Evolutionary conservation across 2,888 invertebrate genomes (phyloP).

Genomic region (Drosophila barbarae): DNA sequence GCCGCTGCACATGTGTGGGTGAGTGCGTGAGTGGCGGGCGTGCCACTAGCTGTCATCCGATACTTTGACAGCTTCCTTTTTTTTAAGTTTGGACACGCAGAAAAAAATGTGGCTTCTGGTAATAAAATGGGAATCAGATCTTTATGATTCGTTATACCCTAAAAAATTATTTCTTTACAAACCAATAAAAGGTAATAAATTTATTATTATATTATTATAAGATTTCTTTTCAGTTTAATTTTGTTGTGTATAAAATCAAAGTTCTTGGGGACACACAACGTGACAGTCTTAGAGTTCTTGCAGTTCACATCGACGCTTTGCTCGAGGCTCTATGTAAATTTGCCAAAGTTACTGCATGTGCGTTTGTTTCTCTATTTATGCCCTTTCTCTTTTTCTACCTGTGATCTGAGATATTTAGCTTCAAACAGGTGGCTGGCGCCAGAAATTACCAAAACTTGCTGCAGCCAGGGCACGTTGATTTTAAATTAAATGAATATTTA

Average conservation of each 20-base stretch:
- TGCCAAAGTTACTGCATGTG: conserved; percentile 45
- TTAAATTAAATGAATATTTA: conserved; percentile 69
- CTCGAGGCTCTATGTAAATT: conserved; percentile 62
- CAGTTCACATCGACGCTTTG: conserved; percentile 21
- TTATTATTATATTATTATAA: no score
- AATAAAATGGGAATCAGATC: not conserved
- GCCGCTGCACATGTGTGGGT: conserved; percentile 46
- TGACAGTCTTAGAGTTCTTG: conserved; percentile 45
- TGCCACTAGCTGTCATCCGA: conserved; percentile 60
- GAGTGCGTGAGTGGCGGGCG: conserved; percentile 17
- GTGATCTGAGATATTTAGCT: conserved; percentile 46
- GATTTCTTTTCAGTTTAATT: not conserved
- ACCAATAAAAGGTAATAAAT: no score
- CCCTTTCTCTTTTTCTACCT: conserved; percentile 39
- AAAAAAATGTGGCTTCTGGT: not conserved
- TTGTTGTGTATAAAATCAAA: conserved; percentile 3
- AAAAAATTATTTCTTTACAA: not conserved
- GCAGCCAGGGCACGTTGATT: conserved; percentile 17
- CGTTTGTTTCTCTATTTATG: not conserved
- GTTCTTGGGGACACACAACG: conserved; percentile 36
- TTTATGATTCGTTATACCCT: no score
- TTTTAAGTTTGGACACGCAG: conserved; percentile 20
- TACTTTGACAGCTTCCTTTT: conserved; percentile 72
- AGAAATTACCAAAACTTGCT: conserved; percentile 47
- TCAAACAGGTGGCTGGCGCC: conserved; percentile 63